A percentile compares a stretch with the other conserved stretches of the same genome.
Evolutionary conservation across 23 tunicate species (phyloP).

Genomic region (Ciona savignyi): DNA sequence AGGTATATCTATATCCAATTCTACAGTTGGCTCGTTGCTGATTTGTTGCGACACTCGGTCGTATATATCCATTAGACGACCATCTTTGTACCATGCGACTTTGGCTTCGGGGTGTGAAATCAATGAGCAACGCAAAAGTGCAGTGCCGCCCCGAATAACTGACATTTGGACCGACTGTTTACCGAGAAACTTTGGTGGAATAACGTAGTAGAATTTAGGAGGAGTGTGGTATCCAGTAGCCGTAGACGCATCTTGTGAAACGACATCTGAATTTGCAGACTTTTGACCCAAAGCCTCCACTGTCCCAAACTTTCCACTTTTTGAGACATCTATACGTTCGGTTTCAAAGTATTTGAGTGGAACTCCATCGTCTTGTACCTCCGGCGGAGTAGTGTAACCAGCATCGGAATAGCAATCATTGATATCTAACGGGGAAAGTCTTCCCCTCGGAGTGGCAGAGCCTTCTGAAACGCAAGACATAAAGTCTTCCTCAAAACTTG

Average conservation of each 20-base stretch:
- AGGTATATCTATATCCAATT: not conserved
- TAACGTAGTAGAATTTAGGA: conserved; percentile 68
- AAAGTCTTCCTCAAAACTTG: conserved; percentile 32
- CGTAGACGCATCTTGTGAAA: conserved; percentile 1
- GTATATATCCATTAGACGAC: conserved; percentile 70
- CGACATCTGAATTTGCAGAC: not conserved
- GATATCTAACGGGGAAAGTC: not conserved
- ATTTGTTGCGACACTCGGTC: conserved; percentile 63
- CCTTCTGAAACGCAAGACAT: conserved; percentile 29
- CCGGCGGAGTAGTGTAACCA: conserved; percentile 47
- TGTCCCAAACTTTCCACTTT: not conserved
- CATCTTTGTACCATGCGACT: conserved; percentile 91
- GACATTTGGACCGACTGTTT: conserved; percentile 20
- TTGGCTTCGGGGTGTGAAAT: conserved; percentile 75
- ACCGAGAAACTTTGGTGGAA: conserved; percentile 85
- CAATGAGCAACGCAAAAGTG: conserved; percentile 38
- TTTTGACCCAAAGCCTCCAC: not conserved
- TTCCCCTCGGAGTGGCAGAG: conserved; percentile 14
- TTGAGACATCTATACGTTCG: too few relatives aligned
- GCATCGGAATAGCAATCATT: conserved; percentile 20
- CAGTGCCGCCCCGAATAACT: conserved; percentile 38
- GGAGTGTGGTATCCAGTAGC: conserved; percentile 65
- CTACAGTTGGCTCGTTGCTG: conserved; percentile 21
- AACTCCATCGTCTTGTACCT: conserved; percentile 10
- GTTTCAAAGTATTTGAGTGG: conserved; percentile 23